phyloP scores from a whole-genome alignment of 2,113 vertebrate genomes.

The Oreocharis arfaki region DNA sequence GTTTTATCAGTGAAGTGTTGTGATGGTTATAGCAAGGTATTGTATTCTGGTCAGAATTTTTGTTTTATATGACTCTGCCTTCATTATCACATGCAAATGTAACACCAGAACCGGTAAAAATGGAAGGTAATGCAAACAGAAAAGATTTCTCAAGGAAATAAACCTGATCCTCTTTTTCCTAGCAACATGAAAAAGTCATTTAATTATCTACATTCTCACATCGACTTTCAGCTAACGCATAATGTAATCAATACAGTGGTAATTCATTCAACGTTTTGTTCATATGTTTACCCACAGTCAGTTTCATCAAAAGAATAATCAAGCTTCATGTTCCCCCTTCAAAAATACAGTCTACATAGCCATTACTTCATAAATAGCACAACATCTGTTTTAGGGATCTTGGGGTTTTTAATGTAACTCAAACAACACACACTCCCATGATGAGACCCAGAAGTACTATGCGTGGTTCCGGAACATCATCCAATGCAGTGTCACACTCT shows the following conservation, averaged over 20 bases:
- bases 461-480: rapidly evolving
- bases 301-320: neutral
- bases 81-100: neutral
- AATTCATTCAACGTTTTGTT: neutral
- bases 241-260: neutral
- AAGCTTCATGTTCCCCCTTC: neutral
- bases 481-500: neutral
- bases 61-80: neutral
- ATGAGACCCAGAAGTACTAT: neutral
- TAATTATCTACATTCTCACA: neutral
- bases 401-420: rapidly evolving
- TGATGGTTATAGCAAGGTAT: neutral
- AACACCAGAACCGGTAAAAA: neutral
- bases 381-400: neutral
- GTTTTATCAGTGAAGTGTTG: neutral
- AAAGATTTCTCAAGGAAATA: neutral
- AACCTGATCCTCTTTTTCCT: neutral
- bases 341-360: neutral
- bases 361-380: neutral
- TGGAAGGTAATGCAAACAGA: neutral
- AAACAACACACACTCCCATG: neutral
- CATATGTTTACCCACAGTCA: neutral
- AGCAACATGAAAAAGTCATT: neutral
- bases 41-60: neutral
- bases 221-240: neutral